A percentile compares a stretch with the other conserved stretches of the same genome.
These are phyloP conservation scores for Cryptosula pallasiana DNA, from an alignment of 2,888 invertebrate genomes.

Conservation along the genomic window DNA sequence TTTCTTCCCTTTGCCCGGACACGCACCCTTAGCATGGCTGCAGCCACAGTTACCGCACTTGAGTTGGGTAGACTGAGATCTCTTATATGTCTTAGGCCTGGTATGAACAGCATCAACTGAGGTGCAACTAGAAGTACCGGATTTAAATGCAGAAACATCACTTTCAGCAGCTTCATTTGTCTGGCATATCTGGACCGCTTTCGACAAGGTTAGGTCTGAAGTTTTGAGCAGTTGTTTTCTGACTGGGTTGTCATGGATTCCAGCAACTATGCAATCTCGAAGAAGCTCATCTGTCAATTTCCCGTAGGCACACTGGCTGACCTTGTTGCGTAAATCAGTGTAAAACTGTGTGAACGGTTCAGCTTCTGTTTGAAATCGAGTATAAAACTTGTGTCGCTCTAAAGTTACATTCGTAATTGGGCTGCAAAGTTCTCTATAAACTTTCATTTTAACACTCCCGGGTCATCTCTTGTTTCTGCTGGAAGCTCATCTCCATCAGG, in stretches of 20 bases:
- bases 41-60: background rate
- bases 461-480: background rate
- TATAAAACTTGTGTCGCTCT: background rate
- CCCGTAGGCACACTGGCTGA: background rate
- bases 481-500: too few relatives aligned
- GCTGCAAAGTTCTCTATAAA: background rate
- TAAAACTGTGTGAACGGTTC: slow-evolving; percentile 11
- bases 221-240: background rate
- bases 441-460: background rate
- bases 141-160: background rate
- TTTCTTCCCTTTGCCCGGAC: background rate
- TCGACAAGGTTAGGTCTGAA: background rate
- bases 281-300: slow-evolving; percentile 5
- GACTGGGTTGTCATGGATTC: background rate
- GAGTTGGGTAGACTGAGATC: background rate
- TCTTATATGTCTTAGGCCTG: background rate
- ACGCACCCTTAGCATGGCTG: background rate
- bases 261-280: background rate
- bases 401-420: slow-evolving; percentile 1
- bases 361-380: background rate
- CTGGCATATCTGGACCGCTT: background rate
- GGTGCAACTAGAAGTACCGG: background rate
- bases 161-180: slow-evolving; percentile 10
- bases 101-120: background rate
- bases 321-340: background rate